A percentile compares a stretch with the other conserved stretches of the same genome.
phyloP scores from a whole-genome alignment of 2,888 invertebrate genomes.

The Drosophila rubida region DNA sequence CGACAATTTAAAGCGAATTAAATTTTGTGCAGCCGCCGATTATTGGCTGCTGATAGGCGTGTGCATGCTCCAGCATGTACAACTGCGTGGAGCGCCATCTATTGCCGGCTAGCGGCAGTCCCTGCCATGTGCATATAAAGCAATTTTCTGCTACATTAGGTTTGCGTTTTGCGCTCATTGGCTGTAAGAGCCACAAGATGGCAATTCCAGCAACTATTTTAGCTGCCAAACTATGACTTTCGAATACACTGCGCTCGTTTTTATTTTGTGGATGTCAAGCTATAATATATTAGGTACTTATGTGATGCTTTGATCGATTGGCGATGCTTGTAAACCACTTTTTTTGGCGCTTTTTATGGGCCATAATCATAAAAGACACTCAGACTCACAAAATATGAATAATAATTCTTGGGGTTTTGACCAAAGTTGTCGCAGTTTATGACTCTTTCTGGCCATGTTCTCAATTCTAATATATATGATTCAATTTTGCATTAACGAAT shows the following conservation, averaged over 20 bases:
- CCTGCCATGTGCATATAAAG: constrained; percentile 79
- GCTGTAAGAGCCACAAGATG: constrained; percentile 32
- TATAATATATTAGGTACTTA: constrained; percentile 17
- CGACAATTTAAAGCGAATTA: constrained; percentile 80
- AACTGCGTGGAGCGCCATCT: constrained; percentile 53
- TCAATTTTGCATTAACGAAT: neutral
- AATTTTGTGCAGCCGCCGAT: constrained; percentile 68
- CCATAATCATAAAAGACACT: constrained; percentile 24
- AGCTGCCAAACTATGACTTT: constrained; percentile 19
- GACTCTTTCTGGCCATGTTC: neutral
- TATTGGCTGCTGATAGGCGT: constrained; percentile 76
- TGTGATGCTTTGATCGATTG: constrained; percentile 25
- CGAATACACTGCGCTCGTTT: constrained; percentile 40
- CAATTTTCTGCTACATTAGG: constrained; percentile 80
- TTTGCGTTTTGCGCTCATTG: constrained; percentile 42
- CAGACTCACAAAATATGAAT: constrained; percentile 8
- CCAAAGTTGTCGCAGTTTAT: constrained; percentile 15
- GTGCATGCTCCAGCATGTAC: constrained; percentile 24
- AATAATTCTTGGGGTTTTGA: neutral
- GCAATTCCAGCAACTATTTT: constrained; percentile 33
- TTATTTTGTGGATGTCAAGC: neutral
- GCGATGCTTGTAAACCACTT: neutral
- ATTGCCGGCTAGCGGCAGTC: constrained; percentile 47
- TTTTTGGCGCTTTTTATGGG: constrained; percentile 5
- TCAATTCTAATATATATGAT: neutral